Evolutionary conservation across 30 jellyfish, hydroid and myxozoan genomes (phyloP).

Genomic region (Catostylus mosaicus): DNA sequence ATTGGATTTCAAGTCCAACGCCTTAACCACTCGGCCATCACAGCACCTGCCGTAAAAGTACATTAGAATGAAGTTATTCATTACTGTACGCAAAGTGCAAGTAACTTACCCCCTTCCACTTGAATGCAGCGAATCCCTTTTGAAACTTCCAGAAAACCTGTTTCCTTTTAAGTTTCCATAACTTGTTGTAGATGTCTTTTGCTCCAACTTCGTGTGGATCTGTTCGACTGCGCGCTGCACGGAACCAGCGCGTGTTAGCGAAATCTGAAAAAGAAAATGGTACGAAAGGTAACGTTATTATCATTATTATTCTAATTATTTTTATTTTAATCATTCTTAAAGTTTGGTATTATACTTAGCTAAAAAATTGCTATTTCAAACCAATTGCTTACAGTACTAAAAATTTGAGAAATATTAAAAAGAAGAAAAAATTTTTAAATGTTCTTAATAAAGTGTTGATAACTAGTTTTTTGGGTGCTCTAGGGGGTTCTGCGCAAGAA

Average conservation of each 20-base stretch:
- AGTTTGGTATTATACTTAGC: too few species aligned
- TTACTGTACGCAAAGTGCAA: too few species aligned
- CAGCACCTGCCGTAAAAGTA: conserved; percentile 23
- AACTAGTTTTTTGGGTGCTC: too few species aligned
- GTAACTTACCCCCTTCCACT: conserved; percentile 52
- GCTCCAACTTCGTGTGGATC: conserved; percentile 49
- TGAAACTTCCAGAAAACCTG: conserved; percentile 34
- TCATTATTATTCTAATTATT: too few species aligned
- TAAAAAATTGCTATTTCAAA: too few species aligned
- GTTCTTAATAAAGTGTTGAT: too few species aligned
- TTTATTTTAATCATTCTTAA: too few species aligned
- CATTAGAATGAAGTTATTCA: not conserved
- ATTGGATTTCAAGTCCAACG: conserved; percentile 68
- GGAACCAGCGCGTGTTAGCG: conserved; percentile 83
- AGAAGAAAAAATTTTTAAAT: too few species aligned
- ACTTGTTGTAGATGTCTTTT: conserved; percentile 29
- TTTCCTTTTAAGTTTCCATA: conserved; percentile 54
- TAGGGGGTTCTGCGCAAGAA: too few species aligned
- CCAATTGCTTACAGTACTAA: too few species aligned
- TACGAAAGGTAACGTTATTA: too few species aligned
- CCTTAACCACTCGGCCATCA: conserved; percentile 76
- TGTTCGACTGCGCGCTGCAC: conserved; percentile 81
- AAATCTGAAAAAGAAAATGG: conserved; percentile 58
- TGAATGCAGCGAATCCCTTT: conserved; percentile 39
- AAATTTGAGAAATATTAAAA: too few species aligned